A percentile compares a stretch with the other conserved stretches of the same genome.
Evolutionary conservation across 2,113 vertebrate genomes (phyloP).

Genomic region (Psilopogon haemacephalus): DNA sequence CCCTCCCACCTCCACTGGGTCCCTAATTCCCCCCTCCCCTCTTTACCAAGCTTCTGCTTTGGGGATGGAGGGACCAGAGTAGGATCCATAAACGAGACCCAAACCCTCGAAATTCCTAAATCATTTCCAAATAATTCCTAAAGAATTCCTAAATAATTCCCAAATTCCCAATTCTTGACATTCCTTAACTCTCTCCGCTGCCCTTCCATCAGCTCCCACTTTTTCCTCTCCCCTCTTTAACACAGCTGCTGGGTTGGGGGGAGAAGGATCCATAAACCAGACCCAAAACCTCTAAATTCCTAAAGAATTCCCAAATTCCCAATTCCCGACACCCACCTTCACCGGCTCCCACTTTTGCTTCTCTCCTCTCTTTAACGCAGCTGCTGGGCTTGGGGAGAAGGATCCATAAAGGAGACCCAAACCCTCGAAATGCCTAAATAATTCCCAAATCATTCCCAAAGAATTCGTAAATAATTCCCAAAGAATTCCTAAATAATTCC

Average conservation of each 20-base stretch:
- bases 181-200: no score
- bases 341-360: background rate
- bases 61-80: background rate
- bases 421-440: background rate
- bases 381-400: background rate
- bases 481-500: background rate
- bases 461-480: no score
- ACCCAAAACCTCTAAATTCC: background rate
- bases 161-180: no score
- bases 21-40: background rate
- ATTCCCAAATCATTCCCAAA: no score
- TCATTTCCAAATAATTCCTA: no score
- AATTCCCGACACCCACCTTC: no score
- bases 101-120: background rate
- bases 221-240: background rate
- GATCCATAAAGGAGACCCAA: background rate
- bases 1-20: no score
- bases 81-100: background rate
- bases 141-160: no score
- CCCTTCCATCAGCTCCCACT: background rate
- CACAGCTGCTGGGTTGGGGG: background rate
- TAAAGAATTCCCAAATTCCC: no score
- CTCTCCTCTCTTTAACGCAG: fast-evolving
- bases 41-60: fast-evolving
- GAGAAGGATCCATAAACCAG: no score